Evolutionary conservation across 2,888 invertebrate genomes (phyloP).

Genomic region (Pristionchus japonicus): DNA sequence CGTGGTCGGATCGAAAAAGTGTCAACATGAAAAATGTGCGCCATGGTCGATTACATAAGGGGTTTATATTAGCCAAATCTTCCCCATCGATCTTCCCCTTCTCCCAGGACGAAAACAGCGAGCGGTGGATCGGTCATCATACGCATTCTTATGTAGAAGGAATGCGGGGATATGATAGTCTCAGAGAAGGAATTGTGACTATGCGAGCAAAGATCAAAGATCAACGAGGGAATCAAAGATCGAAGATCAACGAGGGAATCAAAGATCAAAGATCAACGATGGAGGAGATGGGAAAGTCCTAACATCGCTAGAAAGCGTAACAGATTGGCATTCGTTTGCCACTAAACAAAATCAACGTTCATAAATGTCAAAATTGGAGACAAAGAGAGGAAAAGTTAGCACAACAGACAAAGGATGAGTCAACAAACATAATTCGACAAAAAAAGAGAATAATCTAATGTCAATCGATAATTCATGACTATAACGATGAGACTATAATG

Average conservation of each 20-base stretch:
- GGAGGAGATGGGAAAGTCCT: not conserved
- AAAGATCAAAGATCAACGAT: too few relatives aligned
- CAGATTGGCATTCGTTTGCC: not conserved
- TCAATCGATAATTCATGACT: not conserved
- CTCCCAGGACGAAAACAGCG: too few relatives aligned
- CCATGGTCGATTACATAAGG: too few relatives aligned
- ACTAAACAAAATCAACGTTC: not conserved
- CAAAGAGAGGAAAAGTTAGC: not conserved
- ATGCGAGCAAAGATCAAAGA: constrained; percentile 12
- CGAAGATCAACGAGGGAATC: too few relatives aligned
- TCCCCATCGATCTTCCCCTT: too few relatives aligned
- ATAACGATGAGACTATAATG: not conserved
- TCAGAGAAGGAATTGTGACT: not conserved
- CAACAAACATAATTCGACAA: not conserved
- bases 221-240: too few relatives aligned
- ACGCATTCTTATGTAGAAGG: too few relatives aligned
- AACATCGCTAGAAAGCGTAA: not conserved
- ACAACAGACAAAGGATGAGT: not conserved
- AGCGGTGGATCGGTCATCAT: too few relatives aligned
- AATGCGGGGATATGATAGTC: not conserved
- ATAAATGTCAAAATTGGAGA: not conserved
- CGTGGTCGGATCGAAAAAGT: too few relatives aligned
- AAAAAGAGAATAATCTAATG: not conserved
- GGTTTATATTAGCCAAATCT: too few relatives aligned
- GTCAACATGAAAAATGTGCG: too few relatives aligned